Evolutionary conservation across 2,113 vertebrate genomes (phyloP), one percentile per base, ranked within the genome.

Genomic region (Galbula dea): DNA sequence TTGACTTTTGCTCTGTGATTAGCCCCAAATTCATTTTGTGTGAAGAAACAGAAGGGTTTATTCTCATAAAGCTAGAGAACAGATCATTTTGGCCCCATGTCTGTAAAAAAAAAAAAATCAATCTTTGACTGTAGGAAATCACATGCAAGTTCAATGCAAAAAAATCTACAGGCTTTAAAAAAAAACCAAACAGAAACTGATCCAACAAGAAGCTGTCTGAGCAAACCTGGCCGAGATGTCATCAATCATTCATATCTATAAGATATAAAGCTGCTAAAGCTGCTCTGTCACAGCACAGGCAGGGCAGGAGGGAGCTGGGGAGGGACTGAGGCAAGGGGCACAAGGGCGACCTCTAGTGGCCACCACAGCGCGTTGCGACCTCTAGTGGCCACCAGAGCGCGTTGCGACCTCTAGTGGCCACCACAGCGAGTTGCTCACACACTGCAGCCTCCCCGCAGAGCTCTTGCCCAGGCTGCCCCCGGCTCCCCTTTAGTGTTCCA

Each of bases 331-430:
- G 45, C 19, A n/a, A 68, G 32, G 8, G 39, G 3, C 16, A 52
- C 49, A 23, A 15, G 48, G 80, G 89, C 4, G 27, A 94, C 94
- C 93, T 43, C 95, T 96, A 92, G 83, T 22, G 93, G 83, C 26
- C 4, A 23, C 32, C n/a, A 26, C 22, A n/a, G 27, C 51, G 49
- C 18, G n/a, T 41, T 8, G 7, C 79, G 95, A 94, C 94, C 93
- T 43, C 95, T 96, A 92, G 83, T 22, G 93, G 83, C 26, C 4
- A 23, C 32, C n/a, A 26, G 20, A n/a, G 27, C 51, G 51, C 16
- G 32, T 41, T 8, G 7, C 80, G 95, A 94, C 95, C 93, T 43
- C 95, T 96, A 92, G 83, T 22, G 93, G 83, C 26, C 4, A 21
- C 32, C n/a, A 26, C 23, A n/a, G 27, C 51, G 36, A 8, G 22